Evolutionary conservation across 2,113 vertebrate species (phyloP), one percentile per base, ranked within the genome.

Genomic region (Genyomyrus donnyi): DNA sequence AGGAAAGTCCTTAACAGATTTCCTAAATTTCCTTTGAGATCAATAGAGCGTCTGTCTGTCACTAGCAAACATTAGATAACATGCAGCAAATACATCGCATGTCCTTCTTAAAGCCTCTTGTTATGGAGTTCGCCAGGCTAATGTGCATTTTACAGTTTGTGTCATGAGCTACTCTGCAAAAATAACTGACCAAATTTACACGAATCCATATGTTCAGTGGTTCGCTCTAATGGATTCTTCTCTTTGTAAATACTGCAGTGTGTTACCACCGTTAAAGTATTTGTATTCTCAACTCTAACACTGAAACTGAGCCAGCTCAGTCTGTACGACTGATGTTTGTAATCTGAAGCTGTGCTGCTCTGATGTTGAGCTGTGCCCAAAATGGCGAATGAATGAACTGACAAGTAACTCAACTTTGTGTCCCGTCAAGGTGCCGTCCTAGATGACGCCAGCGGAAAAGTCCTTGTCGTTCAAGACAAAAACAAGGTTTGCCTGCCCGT

Each of bases 401-500:
- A 49, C 24, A 13, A 84, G 53, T 90, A 52, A 80, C 31, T 56
- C 27, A 58, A 13, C 77, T 88, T 58, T 90, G 17, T 88, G 11
- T 91, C 87, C 56, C 89, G 7, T 89, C 8, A 89, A 99, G 98
- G 98, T 93, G 98, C 98, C 91, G 98, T 99, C 77, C 95, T 99
- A 62, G 96, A 99, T 92, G 95, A 97, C 94, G 94, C 94, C 49
- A 96, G 94, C 74, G 96, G 97, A 58, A 98, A 96, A 92, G 96
- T 99, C 91, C 92, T 99, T n/a, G 97, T 98, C 0, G 96, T 99
- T 88, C 98, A 99, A 93, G 98, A 99, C 94, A 96, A 93, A 94
- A 97, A 98, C 93, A 98, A 96, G 97, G 98, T 98, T 94, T 92
- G 94, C 93, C 42, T 45, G 31, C 11, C 89, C 9, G 21, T 85